These are phyloP conservation scores for Aegotheles bennettii DNA, from an alignment of 2,113 vertebrate species.

Conservation along the genomic window DNA sequence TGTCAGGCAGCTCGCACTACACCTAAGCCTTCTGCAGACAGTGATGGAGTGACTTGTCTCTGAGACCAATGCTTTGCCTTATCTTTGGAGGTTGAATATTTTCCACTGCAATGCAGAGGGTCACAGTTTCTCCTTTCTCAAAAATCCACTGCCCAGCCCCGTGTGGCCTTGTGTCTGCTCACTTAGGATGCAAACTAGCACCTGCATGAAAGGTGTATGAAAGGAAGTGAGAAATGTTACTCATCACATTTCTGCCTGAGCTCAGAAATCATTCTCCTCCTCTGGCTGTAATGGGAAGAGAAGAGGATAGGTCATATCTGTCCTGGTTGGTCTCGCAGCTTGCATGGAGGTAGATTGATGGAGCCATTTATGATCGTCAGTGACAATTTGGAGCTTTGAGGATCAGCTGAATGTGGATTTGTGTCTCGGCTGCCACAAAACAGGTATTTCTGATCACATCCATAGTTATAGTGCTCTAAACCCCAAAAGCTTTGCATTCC, in stretches of 20 bases:
- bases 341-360: neutral
- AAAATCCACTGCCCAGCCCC: neutral
- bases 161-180: neutral
- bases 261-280: neutral
- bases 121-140: neutral
- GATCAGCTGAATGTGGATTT: neutral
- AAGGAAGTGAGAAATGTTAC: neutral
- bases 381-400: neutral
- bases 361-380: neutral
- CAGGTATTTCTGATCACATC: neutral
- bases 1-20: neutral
- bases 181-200: neutral
- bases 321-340: neutral
- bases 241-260: neutral
- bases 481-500: neutral
- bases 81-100: neutral
- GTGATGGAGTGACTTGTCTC: neutral
- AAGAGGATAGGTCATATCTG: neutral
- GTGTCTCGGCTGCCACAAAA: neutral
- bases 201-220: neutral
- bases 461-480: neutral
- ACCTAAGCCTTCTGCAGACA: neutral
- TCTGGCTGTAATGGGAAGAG: neutral
- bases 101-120: neutral
- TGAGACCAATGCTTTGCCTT: neutral